phyloP scores from a whole-genome alignment of 2,888 invertebrate species.

The Tubulanus polymorphus region DNA sequence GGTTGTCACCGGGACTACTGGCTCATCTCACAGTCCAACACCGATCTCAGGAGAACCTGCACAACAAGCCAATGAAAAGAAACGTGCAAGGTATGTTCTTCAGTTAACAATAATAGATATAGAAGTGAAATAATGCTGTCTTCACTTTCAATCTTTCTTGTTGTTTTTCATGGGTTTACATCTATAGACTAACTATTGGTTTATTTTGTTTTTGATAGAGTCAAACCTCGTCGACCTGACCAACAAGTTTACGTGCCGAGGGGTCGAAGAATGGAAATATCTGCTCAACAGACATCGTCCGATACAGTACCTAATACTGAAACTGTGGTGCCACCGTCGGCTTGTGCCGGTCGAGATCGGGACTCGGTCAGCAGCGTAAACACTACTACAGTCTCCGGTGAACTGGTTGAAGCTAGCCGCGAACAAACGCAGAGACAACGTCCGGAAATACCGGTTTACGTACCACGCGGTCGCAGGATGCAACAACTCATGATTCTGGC shows the following conservation, averaged over 20 bases:
- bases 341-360: conserved; percentile 1
- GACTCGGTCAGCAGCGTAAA: not conserved
- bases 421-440: conserved; percentile 54
- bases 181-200: too few species aligned
- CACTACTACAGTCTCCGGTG: not conserved
- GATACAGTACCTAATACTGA: not conserved
- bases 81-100: too few species aligned
- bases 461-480: conserved; percentile 63
- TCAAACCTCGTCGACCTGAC: conserved; percentile 61
- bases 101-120: too few species aligned
- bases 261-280: conserved; percentile 59
- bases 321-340: conserved; percentile 13
- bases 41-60: too few species aligned
- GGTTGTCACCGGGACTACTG: too few species aligned
- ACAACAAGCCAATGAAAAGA: too few species aligned
- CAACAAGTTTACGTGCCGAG: conserved; percentile 76
- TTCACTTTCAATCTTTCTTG: too few species aligned
- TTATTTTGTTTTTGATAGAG: not conserved
- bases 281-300: conserved; percentile 10
- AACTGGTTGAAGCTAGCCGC: not conserved
- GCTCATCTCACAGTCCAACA: too few species aligned
- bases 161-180: too few species aligned
- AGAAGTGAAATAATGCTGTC: too few species aligned
- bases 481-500: conserved; percentile 16
- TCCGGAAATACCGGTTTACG: conserved; percentile 76